Base-by-base conservation (phyloP, 1,140 invertebrate genomes). In the Sinonovacula constricta region DNA sequence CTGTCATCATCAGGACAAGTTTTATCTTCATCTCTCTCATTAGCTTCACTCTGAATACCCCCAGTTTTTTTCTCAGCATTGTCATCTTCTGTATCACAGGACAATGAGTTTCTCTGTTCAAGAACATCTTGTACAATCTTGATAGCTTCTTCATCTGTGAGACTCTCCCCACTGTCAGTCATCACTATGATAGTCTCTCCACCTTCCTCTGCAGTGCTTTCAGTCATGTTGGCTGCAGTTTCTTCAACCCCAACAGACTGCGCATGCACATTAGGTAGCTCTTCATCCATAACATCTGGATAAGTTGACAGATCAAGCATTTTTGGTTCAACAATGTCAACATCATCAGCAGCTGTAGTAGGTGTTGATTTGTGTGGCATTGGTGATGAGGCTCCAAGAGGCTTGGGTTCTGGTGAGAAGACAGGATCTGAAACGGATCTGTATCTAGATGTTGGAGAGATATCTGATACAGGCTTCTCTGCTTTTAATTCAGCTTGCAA, bases 131-230 rank as follows among this genome's bases (percentile, higher is more conserved):
- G 57, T 12, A 84, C 85, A 24, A 88, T 54, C 36, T 67, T 62
- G 3, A 87, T 30, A n/a, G 81, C 83, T 26, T 87, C 87, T 34
- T 88, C 87, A 56, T 87, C 86, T 22, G 83, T 80, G 18, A 88
- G 72, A 36, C 83, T 80, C 18, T 80, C 76, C 12, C 65, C 69
- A 26, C 79, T 87, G 1, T 85, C 78, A 28, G 85, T 72, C 54
- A 87, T 59, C 12, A 88, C 82, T 56, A 88, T 75, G 10, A 86
- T 78, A 30, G 85, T 83, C 51, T 86, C 85, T 28, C 75, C 59
- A 12, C 34, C 18, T 36, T 66, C 70, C 57, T 76, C 80, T 18
- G 71, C 79, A 18, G 77, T 54, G 1, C 72, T 31, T 56, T 82
- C 79, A 15, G 24, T 60, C 3, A 60, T 22, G 28, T 60, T 2